A percentile compares a stretch with the other conserved stretches of the same genome.
phyloP scores from a whole-genome alignment of 2,888 invertebrate species.

The Thymelicus acteon region DNA sequence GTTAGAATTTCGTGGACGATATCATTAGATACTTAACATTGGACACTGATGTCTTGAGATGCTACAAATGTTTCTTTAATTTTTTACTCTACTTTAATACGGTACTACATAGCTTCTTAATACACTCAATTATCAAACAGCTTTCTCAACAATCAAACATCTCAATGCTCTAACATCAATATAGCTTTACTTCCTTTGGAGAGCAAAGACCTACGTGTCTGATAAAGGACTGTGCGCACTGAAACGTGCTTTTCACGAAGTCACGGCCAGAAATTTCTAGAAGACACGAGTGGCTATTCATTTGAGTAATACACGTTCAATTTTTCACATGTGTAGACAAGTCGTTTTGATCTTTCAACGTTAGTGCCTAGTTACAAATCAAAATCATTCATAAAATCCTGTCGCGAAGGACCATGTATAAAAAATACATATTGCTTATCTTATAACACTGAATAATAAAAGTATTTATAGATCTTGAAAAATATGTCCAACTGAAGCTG shows the following conservation, averaged over 20 bases:
- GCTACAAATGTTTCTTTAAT: no score
- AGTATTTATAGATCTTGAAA: no score
- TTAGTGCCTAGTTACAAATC: neutral
- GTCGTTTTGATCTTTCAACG: conserved; percentile 1
- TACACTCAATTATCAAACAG: neutral
- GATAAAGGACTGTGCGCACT: conserved; percentile 17
- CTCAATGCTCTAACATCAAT: conserved; percentile 16
- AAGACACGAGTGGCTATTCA: conserved; percentile 8
- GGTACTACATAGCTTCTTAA: no score
- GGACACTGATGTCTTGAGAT: no score
- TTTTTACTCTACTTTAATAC: no score
- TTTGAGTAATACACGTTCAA: conserved; percentile 24
- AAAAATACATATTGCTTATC: no score
- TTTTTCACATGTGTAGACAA: conserved; percentile 1
- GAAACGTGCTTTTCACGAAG: conserved; percentile 31
- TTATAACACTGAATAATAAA: no score
- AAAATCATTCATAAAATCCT: neutral
- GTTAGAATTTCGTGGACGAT: no score
- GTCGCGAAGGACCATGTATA: neutral
- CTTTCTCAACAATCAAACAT: neutral
- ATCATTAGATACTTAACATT: no score
- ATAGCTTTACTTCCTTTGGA: neutral
- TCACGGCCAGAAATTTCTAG: conserved; percentile 21
- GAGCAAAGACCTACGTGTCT: conserved; percentile 35
- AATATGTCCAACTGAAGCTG: no score